phyloP scores from a whole-genome alignment of 2,888 invertebrate species.

The Anticlea derivata region DNA sequence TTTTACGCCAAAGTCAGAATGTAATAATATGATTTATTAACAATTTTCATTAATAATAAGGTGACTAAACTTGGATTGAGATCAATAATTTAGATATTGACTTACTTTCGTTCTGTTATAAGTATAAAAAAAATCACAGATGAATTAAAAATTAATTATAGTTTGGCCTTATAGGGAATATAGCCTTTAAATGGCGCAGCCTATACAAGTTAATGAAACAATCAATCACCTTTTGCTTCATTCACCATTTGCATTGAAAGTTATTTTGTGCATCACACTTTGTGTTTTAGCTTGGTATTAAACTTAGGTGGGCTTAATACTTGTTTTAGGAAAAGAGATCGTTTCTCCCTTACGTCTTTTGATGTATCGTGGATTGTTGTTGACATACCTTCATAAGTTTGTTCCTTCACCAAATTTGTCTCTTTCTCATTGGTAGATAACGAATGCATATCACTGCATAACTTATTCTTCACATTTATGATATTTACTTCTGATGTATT shows the following conservation, averaged over 20 bases:
- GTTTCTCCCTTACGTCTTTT: slow-evolving; percentile 77
- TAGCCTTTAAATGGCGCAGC: neutral
- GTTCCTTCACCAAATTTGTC: slow-evolving; percentile 16
- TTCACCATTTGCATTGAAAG: neutral
- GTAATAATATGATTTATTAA: neutral
- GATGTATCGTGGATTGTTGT: slow-evolving; percentile 39
- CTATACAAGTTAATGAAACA: neutral
- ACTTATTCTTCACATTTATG: slow-evolving; percentile 52
- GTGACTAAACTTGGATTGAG: slow-evolving; percentile 60
- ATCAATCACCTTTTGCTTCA: neutral
- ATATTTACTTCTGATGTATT: slow-evolving; percentile 53
- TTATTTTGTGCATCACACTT: slow-evolving; percentile 47
- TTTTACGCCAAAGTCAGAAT: slow-evolving; percentile 1
- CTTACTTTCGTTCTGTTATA: slow-evolving; percentile 41
- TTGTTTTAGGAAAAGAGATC: slow-evolving; percentile 83
- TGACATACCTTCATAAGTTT: slow-evolving; percentile 33
- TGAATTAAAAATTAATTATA: slow-evolving; percentile 12
- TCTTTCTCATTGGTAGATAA: slow-evolving; percentile 16
- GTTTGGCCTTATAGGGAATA: slow-evolving; percentile 1
- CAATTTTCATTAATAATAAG: slow-evolving; percentile 38
- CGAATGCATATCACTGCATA: slow-evolving; percentile 37
- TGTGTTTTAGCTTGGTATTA: slow-evolving; percentile 72
- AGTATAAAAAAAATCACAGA: slow-evolving; percentile 29
- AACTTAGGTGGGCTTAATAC: slow-evolving; percentile 84
- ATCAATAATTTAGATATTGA: slow-evolving; percentile 56